Conservation (phyloP, 2,888 invertebrate genomes). For the Quadriops clusia region DNA sequence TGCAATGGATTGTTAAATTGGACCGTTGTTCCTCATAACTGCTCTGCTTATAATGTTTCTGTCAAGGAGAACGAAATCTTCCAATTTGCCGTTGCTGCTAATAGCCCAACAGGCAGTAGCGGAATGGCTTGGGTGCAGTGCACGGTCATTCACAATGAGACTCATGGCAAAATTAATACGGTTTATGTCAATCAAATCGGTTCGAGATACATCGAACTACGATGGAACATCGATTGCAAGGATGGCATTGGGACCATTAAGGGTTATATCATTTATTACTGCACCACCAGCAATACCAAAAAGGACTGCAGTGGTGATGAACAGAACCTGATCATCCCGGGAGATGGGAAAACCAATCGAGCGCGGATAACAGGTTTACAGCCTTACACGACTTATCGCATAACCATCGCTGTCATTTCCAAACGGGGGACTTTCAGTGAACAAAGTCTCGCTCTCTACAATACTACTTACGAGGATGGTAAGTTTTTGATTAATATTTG, state of each 20-base stretch:
- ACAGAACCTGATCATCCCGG: slow-evolving; percentile 34
- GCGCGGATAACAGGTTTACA: slow-evolving; percentile 51
- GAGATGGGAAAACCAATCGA: slow-evolving; percentile 40
- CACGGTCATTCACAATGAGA: slow-evolving; percentile 43
- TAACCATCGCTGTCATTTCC: slow-evolving; percentile 54
- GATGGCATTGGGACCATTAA: slow-evolving; percentile 57
- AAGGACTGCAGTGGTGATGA: slow-evolving; percentile 41
- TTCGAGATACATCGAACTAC: slow-evolving; percentile 47
- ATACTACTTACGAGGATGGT: slow-evolving; percentile 60
- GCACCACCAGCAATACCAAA: slow-evolving; percentile 37
- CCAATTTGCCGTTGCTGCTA: slow-evolving; percentile 75
- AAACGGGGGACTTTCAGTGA: slow-evolving; percentile 41
- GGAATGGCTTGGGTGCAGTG: slow-evolving; percentile 81
- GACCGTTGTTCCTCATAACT: slow-evolving; percentile 41
- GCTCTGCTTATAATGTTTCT: slow-evolving; percentile 44
- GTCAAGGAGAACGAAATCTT: slow-evolving; percentile 48
- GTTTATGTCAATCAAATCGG: slow-evolving; percentile 41
- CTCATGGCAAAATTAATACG: slow-evolving; percentile 44
- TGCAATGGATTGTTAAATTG: slow-evolving; percentile 51
- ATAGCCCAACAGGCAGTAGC: slow-evolving; percentile 55
- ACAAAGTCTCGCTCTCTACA: slow-evolving; percentile 47
- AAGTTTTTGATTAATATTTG: slow-evolving; percentile 22
- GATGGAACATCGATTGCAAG: slow-evolving; percentile 68
- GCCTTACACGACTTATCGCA: slow-evolving; percentile 65
- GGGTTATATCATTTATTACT: slow-evolving; percentile 67